Base-by-base conservation (phyloP, 2,113 vertebrate species). In the Calcarius ornatus region DNA sequence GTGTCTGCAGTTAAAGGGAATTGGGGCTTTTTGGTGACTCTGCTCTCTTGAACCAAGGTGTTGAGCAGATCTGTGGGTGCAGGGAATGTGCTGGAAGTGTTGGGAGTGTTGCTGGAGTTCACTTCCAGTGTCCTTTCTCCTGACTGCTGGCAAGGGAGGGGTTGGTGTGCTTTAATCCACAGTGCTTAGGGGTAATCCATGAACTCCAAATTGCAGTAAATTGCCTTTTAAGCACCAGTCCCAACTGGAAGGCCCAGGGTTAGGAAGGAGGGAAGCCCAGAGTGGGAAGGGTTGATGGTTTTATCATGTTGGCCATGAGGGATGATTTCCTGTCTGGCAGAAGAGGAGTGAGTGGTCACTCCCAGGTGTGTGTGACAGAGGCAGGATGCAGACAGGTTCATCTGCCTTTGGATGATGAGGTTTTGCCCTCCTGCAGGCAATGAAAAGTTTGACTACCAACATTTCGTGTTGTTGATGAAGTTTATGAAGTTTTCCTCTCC, bases 31-130 rank as follows among this genome's bases (percentile, higher is more conserved):
- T 3, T 17, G 64, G 25, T 40, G 60, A 20, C 30, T 81, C 8
- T 81, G 25, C n/a, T 24, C n/a, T 48, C 22, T 16, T 25, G 18
- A 35, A 70, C 12, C 24, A 73, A 3, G 1, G 0, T 0, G 0
- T 1, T 24, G 38, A 19, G 6, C 22, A 56, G 68, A 9, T 10
- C 24, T 53, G 16, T 6, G 37, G 48, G 48, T 15, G 30, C 77
- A 66, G 54, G 35, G 77, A 10, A 30, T 2, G 20, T 7, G 17
- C 28, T 73, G 59, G 1, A 38, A 37, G 13, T 24, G 38, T 7
- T 38, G 7, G 1, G 15, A 24, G 1, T 40, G 51, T 19, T 35
- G 0, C 37, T 40, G 27, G 18, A 14, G 3, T 50, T 60, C 20
- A 5, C n/a, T 53, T 28, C 45, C 51, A 14, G 0, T 16, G 1